Percentiles rank a stretch among this genome's conserved stretches.
These are phyloP conservation scores for Rostratula benghalensis DNA, from an alignment of 2,113 vertebrate genomes.

Conservation along the genomic window DNA sequence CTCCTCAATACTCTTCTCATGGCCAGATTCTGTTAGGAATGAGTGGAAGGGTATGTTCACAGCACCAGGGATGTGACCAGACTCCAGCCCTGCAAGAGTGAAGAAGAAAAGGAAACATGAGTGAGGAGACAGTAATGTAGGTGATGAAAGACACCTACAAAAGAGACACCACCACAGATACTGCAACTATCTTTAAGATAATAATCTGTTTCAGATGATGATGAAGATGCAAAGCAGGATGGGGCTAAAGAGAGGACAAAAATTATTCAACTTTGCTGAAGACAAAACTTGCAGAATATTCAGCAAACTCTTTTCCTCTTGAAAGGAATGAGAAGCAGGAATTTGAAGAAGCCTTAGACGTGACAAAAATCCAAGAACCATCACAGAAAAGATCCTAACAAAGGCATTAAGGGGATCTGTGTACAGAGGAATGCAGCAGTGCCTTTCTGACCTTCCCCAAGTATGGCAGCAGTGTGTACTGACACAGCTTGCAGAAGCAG, in stretches of 20 bases:
- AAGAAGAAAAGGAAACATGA: background rate
- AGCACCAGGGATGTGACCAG: constrained; percentile 86
- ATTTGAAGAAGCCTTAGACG: background rate
- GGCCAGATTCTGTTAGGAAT: constrained; percentile 83
- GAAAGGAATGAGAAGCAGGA: background rate
- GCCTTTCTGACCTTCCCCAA: background rate
- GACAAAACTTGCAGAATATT: background rate
- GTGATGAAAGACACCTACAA: background rate
- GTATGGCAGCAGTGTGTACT: background rate
- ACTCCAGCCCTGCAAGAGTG: constrained; percentile 75
- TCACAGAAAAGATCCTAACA: background rate
- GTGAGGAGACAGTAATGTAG: background rate
- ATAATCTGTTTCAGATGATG: background rate
- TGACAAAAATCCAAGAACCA: background rate
- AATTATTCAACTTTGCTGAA: background rate
- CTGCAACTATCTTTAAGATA: background rate
- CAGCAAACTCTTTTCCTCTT: background rate
- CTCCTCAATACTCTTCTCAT: constrained; percentile 77
- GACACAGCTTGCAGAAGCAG: background rate
- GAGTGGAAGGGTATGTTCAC: constrained; percentile 89
- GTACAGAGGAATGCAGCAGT: background rate
- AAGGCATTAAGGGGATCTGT: background rate
- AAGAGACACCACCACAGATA: background rate
- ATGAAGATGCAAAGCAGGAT: background rate
- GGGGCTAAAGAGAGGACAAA: background rate